Conservation (phyloP, 2,113 vertebrate genomes). For the Apus apus region DNA sequence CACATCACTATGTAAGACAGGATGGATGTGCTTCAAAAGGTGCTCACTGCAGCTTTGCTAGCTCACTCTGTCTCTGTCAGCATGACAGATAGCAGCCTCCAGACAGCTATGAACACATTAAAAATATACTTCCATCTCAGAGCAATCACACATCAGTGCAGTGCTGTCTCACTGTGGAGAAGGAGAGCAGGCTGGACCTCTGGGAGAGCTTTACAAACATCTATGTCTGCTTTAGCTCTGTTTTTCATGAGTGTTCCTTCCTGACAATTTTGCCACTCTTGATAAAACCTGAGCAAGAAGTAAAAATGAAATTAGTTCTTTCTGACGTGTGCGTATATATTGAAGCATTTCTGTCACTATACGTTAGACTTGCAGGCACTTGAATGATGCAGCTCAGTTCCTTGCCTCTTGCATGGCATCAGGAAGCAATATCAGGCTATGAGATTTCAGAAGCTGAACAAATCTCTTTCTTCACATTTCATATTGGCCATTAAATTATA, state of each 20-base stretch:
- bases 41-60: neutral
- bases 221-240: neutral
- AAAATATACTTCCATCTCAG: neutral
- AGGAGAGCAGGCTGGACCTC: neutral
- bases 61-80: constrained; percentile 15
- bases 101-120: constrained; percentile 8
- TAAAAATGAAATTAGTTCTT: constrained; percentile 39
- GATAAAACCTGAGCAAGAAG: constrained; percentile 1
- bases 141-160: neutral
- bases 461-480: neutral
- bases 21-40: neutral
- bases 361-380: constrained; percentile 30
- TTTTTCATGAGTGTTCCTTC: constrained; percentile 8
- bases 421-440: neutral
- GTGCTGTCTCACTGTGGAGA: neutral
- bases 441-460: constrained; percentile 11
- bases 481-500: neutral
- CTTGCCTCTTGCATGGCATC: neutral
- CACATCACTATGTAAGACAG: neutral
- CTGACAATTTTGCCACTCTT: constrained; percentile 44
- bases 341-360: constrained; percentile 58
- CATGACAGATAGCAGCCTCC: neutral
- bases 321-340: constrained; percentile 58
- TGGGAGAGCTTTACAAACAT: neutral
- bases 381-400: neutral